Evolutionary conservation across 2,888 invertebrate genomes (phyloP).

Genomic region (Pandemis heparana): DNA sequence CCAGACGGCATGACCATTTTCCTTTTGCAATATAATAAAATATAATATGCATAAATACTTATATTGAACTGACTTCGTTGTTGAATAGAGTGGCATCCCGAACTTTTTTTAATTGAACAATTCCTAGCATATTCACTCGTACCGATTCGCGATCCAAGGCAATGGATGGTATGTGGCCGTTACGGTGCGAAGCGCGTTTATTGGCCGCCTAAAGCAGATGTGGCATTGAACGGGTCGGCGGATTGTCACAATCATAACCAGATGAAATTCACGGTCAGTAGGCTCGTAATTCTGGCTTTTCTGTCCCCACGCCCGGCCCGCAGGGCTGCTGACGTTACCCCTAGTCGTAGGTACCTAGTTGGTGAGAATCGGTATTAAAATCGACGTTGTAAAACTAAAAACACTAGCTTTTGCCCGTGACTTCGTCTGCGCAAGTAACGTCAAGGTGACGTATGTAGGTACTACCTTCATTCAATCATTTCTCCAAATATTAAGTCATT

Average conservation of each 20-base stretch:
- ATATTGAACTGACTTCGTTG: no score
- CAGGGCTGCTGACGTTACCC: conserved; percentile 30
- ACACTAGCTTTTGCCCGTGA: no score
- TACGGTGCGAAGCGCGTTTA: conserved; percentile 31
- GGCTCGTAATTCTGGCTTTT: conserved; percentile 39
- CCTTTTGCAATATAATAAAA: no score
- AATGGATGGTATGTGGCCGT: conserved; percentile 13
- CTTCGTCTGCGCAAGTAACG: no score
- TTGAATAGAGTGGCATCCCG: not conserved
- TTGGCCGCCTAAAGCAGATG: conserved; percentile 42
- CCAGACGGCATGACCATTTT: no score
- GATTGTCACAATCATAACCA: conserved; percentile 44
- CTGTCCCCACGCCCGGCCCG: not conserved
- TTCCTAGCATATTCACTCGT: conserved; percentile 13
- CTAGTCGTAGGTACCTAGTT: not conserved
- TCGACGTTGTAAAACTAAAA: no score
- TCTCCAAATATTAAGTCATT: no score
- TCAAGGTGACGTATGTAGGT: no score
- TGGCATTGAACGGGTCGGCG: conserved; percentile 28
- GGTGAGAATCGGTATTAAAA: no score
- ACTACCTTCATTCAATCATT: no score
- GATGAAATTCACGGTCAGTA: conserved; percentile 43
- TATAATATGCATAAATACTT: no score
- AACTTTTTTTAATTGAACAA: conserved; percentile 1
- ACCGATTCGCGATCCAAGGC: conserved; percentile 15